phyloP scores from a whole-genome alignment of 1,140 invertebrate genomes.

The Stegodyphus mimosarum region DNA sequence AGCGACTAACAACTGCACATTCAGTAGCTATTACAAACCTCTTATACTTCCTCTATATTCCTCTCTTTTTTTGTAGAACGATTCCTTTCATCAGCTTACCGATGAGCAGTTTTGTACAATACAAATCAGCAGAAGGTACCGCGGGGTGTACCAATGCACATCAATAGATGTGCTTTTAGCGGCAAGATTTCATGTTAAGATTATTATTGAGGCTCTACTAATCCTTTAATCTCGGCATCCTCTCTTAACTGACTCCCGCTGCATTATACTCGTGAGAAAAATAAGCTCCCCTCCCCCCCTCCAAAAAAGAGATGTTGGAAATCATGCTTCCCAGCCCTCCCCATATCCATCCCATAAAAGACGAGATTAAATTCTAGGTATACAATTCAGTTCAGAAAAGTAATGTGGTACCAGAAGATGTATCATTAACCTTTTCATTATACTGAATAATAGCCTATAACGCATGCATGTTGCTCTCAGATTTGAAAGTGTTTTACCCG shows the following conservation, averaged over 20 bases:
- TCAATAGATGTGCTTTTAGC: conserved; percentile 40
- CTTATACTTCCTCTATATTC: conserved; percentile 4
- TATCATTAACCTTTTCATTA: too few species aligned
- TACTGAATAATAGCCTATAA: too few species aligned
- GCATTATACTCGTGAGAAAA: conserved; percentile 44
- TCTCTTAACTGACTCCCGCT: conserved; percentile 30
- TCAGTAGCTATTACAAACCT: conserved; percentile 2
- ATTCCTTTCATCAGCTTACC: conserved; percentile 19
- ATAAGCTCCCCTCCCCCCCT: not conserved
- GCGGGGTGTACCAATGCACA: not conserved
- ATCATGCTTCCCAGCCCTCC: not conserved
- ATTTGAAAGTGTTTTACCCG: too few species aligned
- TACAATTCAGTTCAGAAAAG: too few species aligned
- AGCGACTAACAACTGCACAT: conserved; percentile 30
- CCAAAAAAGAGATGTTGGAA: conserved; percentile 3
- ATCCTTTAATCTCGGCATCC: conserved; percentile 48
- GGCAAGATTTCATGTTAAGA: conserved; percentile 34
- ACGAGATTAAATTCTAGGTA: too few species aligned
- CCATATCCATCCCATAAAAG: too few species aligned
- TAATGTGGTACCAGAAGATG: too few species aligned
- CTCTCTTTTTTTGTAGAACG: not conserved
- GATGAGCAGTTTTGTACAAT: conserved; percentile 22
- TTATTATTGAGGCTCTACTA: conserved; percentile 34
- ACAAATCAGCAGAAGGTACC: conserved; percentile 40
- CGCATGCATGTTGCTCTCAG: too few species aligned